A percentile compares a stretch with the other conserved stretches of the same genome.
Evolutionary conservation across 2,888 invertebrate genomes (phyloP).

Genomic region (Agapostemon virescens): DNA sequence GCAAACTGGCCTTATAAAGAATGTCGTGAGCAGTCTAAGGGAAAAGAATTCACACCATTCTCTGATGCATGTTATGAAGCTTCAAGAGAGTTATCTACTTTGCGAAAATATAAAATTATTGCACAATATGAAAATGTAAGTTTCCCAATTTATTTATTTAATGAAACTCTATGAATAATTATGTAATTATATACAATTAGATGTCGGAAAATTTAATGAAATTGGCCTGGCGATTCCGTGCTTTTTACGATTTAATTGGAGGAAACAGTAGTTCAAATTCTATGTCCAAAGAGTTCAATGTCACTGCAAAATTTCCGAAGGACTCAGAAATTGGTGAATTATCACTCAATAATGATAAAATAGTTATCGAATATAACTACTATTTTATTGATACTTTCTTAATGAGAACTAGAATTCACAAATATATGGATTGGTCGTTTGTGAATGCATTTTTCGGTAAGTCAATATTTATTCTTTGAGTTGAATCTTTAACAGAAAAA

Average conservation of each 20-base stretch:
- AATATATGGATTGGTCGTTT: constrained; percentile 73
- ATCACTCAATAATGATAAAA: constrained; percentile 69
- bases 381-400: constrained; percentile 73
- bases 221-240: constrained; percentile 70
- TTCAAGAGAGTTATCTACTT: constrained; percentile 77
- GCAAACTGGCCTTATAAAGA: constrained; percentile 75
- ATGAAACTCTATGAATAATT: constrained; percentile 5
- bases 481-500: constrained; percentile 12
- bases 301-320: constrained; percentile 73
- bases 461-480: constrained; percentile 41
- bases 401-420: constrained; percentile 74
- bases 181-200: constrained; percentile 60
- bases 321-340: constrained; percentile 69
- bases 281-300: constrained; percentile 64
- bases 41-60: constrained; percentile 72
- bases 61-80: constrained; percentile 76
- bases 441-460: constrained; percentile 73
- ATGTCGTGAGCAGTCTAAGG: constrained; percentile 69
- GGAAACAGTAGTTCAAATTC: constrained; percentile 66
- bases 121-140: constrained; percentile 73
- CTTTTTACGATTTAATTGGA: constrained; percentile 73
- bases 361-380: constrained; percentile 68
- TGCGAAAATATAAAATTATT: constrained; percentile 73
- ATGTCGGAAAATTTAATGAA: constrained; percentile 69
- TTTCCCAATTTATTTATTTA: constrained; percentile 8